Percentiles rank a stretch among this genome's conserved stretches.
phyloP scores from a whole-genome alignment of 2,797 vertebrate genomes.

The Lerista edwardsae region DNA sequence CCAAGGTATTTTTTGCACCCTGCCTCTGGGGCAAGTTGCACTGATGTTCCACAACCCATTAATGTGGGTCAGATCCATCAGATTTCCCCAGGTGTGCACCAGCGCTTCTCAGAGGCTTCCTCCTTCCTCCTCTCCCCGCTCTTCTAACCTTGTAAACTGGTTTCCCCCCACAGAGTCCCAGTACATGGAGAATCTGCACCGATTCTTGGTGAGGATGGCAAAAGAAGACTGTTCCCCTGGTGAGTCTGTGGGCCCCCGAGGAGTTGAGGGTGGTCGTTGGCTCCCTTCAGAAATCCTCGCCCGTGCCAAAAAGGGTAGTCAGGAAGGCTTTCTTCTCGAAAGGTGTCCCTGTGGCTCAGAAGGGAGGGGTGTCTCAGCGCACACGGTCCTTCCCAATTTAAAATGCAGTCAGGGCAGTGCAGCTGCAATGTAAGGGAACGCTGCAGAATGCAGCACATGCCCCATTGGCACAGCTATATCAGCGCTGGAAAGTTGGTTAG shows the following conservation, averaged over 20 bases:
- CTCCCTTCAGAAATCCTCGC: neutral
- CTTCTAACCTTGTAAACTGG: neutral
- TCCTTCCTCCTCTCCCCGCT: neutral
- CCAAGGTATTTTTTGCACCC: no score
- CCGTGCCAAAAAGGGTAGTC: neutral
- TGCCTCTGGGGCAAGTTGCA: no score
- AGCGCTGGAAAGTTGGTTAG: no score
- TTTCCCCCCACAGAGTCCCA: slow-evolving; percentile 51
- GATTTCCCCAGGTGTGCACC: no score
- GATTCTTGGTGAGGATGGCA: slow-evolving; percentile 66
- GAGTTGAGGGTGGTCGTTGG: neutral
- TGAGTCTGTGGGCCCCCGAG: slow-evolving; percentile 49
- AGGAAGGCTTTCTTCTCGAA: neutral
- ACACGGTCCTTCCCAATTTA: neutral
- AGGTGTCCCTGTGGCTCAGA: neutral
- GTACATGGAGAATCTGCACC: slow-evolving; percentile 60
- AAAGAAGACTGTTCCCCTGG: slow-evolving; percentile 63
- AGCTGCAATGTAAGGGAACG: no score
- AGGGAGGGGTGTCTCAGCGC: neutral
- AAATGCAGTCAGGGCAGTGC: neutral
- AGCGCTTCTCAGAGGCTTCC: no score
- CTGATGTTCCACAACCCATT: no score
- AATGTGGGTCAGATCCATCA: no score
- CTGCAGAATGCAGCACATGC: no score
- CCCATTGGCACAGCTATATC: no score